Evolutionary conservation across 2,797 vertebrate genomes (phyloP), one percentile per base, ranked within the genome.

Genomic region (Eospalax fontanierii): DNA sequence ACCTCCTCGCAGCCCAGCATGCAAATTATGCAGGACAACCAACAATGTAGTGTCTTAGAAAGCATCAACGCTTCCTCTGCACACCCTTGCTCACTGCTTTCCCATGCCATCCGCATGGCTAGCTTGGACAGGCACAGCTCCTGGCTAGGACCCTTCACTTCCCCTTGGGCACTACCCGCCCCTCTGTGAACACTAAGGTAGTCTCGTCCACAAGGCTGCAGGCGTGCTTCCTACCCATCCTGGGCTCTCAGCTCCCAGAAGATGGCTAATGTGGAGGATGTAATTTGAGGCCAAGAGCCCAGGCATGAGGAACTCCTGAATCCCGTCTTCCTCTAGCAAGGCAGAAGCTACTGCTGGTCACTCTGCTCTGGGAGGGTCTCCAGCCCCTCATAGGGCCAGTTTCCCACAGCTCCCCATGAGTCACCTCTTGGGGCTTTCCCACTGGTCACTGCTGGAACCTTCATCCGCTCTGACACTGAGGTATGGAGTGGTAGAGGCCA

Each of bases 11-110:
- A 33, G 74, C 94, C 89, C 82, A 18, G 92, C 63, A 46, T 33
- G 90, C 73, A 66, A 18, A 82, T 61, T 84, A 65, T 50, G 76
- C 90, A 94, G 87, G 40, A 61, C 33, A 19, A 1, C 76, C 92
- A 74, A 83, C 83, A 87, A 85, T 61, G 88, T 78, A 91, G 70
- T 0, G 95, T 65, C 95, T 68, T 28, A 43, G 84, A 70, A 68
- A 82, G 90, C 91, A 18, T 59, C 82, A 33, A 46, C 59, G 75
- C 76, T 12, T 81, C 90, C 73, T 0, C 0, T 11, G 70, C 61
- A 18, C 2, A 7, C 43, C 38, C 38, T 2, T 3, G 9, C 40
- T 16, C 33, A 28, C 76, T 35, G 1, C 26, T 4, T 15, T 24
- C 18, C 65, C 11, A 16, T 21, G 11, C 5, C 38, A 54, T 18